Conservation (phyloP, 2,888 invertebrate species). For the Drosophila nigricruria region DNA sequence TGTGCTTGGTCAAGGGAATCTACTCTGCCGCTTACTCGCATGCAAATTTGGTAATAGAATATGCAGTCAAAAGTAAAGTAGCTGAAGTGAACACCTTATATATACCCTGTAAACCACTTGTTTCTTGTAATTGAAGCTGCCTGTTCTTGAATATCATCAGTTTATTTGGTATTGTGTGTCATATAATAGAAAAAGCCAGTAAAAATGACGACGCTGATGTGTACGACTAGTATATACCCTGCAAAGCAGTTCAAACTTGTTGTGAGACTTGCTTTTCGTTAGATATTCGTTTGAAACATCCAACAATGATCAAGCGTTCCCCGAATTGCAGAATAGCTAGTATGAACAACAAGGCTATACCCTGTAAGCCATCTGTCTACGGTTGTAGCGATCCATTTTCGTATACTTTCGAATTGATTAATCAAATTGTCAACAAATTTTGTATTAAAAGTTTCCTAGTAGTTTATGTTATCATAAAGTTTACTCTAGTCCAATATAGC, state of each 20-base stretch:
- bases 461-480: not conserved
- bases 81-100: not conserved
- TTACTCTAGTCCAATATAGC: not conserved
- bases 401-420: not conserved
- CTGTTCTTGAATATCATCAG: no score
- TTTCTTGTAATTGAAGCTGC: not conserved
- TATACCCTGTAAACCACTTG: not conserved
- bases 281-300: not conserved
- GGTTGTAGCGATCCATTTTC: not conserved
- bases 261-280: not conserved
- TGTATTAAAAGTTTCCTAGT: not conserved
- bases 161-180: not conserved
- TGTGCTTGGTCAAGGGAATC: not conserved
- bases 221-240: conserved; percentile 8
- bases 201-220: no score
- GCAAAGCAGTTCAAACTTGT: not conserved
- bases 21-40: not conserved
- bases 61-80: not conserved
- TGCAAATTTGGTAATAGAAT: not conserved
- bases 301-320: not conserved
- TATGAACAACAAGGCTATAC: conserved; percentile 3
- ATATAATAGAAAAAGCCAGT: no score
- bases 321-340: not conserved
- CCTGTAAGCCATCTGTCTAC: not conserved
- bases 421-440: not conserved